A percentile compares a stretch with the other conserved stretches of the same genome.
These are phyloP conservation scores for Glaucidium brasilianum DNA, from an alignment of 2,113 vertebrate genomes.

Conservation along the genomic window DNA sequence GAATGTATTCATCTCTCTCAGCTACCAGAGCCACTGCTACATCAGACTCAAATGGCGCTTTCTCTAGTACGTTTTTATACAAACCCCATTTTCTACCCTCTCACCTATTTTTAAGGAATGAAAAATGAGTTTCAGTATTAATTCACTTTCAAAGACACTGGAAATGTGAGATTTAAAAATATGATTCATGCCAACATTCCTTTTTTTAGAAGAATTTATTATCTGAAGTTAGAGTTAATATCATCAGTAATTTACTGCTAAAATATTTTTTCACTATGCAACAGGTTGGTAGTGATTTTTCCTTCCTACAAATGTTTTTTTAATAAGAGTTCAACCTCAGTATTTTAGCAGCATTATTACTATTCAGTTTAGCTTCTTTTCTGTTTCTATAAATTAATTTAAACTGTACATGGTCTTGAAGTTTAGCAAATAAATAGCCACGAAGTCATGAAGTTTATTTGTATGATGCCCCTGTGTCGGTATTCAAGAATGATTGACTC, in stretches of 20 bases:
- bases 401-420: neutral
- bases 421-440: neutral
- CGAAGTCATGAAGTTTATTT: neutral
- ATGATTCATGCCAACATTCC: neutral
- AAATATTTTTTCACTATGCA: neutral
- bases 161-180: neutral
- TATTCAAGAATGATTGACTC: neutral
- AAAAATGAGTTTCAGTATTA: neutral
- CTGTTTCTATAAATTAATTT: neutral
- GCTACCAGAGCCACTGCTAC: constrained; percentile 92
- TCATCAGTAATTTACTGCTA: neutral
- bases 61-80: constrained; percentile 81
- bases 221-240: neutral
- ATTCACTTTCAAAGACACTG: neutral
- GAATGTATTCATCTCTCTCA: constrained; percentile 96
- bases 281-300: neutral
- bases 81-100: neutral
- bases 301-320: neutral
- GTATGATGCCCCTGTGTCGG: neutral
- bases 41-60: constrained; percentile 87
- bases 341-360: neutral
- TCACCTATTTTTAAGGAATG: neutral
- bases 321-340: neutral
- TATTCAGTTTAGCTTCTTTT: neutral
- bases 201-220: neutral